Evolutionary conservation across 2,797 vertebrate species (phyloP), one percentile per base, ranked within the genome.

Genomic region (Phoebastria nigripes): DNA sequence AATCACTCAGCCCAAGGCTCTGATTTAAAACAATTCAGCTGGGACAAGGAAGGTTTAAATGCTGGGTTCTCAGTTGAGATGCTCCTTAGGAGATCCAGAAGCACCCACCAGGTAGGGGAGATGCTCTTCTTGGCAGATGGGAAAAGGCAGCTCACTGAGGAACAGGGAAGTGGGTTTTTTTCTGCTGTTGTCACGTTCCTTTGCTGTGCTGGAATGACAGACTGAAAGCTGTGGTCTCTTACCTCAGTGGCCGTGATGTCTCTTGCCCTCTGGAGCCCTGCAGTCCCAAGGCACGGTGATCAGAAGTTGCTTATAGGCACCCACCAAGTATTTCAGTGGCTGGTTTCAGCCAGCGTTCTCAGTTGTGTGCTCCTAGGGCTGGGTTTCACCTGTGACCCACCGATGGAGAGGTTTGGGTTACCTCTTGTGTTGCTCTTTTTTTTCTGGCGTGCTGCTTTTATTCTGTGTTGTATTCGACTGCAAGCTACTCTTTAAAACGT

Each of bases 221-320:
- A 5, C 24, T 3, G 29, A 12, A 41, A 20, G 15, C 19, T 25
- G 35, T 2, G 14, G 54, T 26, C 17, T 58, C 56, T 16, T 9
- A 7, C 6, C 14, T 12, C 3, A 0, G 1, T 3, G 17, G 26
- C 15, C 1, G 4, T 0, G n/a, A 5, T 15, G 49, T 9, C 22
- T 24, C 15, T 14, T 11, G 25, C 24, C 24, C 41, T 26, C 21
- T 9, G 31, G 22, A 26, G 21, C 28, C 41, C 41, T 12, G 41
- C 4, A 1, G 28, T 8, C 46, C 66, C 8, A 2, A 12, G 10
- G 16, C 3, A 9, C 1, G 4, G 19, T 1, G 15, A 18, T 31
- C 4, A 0, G 31, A 51, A 15, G 37, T 4, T 17, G 31, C 16
- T 76, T 17, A 2, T 2, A 3, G 42, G 61, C 3, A 11, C 20